Evolutionary conservation across 2,113 vertebrate genomes (phyloP), one percentile per base, ranked within the genome.

Genomic region (Danionella cerebrum): DNA sequence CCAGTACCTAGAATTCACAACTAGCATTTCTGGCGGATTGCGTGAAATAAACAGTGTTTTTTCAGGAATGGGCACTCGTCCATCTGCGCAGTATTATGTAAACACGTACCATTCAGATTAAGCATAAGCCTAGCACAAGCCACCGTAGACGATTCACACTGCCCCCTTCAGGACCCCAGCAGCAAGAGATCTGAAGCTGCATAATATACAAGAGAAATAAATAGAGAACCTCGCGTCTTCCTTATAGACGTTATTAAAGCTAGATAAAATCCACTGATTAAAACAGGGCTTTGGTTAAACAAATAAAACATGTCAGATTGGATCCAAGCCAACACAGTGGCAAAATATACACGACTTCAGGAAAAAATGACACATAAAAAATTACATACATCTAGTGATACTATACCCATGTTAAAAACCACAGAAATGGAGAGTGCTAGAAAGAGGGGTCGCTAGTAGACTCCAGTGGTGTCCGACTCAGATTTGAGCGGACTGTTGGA

Each of bases 401-500:
- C 67, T 73, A 76, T 54, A 41, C 38, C 50, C 63, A 76, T 57
- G 65, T 38, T 33, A 3, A n/a, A 42, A 63, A 58, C 39, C 67
- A 70, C 42, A 29, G 50, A 19, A 48, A 55, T 54, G 29, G 54
- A 25, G 63, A 63, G 62, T 25, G 13, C 80, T 77, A 72, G 24
- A 36, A 78, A 80, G 77, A 79, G 70, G 73, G 81, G 65, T 77
- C 54, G 62, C 73, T 80, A 77, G 65, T 80, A 78, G 5, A 78
- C 27, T 14, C 58, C 41, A 5, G 71, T 76, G 33, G 80, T 48
- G 59, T 88, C 85, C 0, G 76, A 59, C 58, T 88, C 85, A 0
- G 86, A 85, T 14, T 75, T 71, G 67, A 76, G 66, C 0, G 85
- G 73, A 2, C 80, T 80, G 36, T 65, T 82, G 65, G 85, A 87